Conservation (phyloP, 2,113 vertebrate species). For the Felis chaus region DNA sequence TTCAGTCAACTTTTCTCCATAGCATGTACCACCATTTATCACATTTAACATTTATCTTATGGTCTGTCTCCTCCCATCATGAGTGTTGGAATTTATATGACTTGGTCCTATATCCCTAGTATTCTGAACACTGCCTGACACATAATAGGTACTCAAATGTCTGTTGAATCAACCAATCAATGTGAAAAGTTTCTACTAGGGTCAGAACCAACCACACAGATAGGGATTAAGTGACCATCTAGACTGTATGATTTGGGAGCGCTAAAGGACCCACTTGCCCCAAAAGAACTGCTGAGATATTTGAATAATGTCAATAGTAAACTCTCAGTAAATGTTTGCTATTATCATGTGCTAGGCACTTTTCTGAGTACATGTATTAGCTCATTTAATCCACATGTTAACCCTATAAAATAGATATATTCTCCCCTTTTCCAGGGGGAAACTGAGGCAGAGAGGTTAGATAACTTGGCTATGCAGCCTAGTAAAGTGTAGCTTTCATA, state of each 20-base stretch:
- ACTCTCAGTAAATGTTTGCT: neutral
- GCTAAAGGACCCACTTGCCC: neutral
- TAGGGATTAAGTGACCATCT: neutral
- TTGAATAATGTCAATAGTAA: neutral
- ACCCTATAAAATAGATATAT: neutral
- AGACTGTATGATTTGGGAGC: neutral
- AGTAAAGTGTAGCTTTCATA: neutral
- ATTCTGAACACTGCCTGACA: neutral
- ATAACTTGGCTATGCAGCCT: neutral
- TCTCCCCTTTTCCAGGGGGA: neutral
- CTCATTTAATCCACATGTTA: slow-evolving; percentile 13
- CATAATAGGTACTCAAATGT: neutral
- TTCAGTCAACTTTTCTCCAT: neutral
- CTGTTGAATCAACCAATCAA: neutral
- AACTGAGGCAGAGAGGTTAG: neutral
- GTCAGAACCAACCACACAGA: slow-evolving; percentile 6
- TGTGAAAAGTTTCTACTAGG: neutral
- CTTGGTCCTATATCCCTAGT: neutral
- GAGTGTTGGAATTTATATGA: neutral
- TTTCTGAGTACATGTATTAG: slow-evolving; percentile 29
- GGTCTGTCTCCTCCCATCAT: neutral
- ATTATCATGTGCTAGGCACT: neutral
- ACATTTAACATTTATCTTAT: slow-evolving; percentile 4
- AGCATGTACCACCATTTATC: neutral
- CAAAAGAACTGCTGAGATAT: neutral